phyloP scores from a whole-genome alignment of 1,140 invertebrate genomes.

The Pentalonia nigronervosa region DNA sequence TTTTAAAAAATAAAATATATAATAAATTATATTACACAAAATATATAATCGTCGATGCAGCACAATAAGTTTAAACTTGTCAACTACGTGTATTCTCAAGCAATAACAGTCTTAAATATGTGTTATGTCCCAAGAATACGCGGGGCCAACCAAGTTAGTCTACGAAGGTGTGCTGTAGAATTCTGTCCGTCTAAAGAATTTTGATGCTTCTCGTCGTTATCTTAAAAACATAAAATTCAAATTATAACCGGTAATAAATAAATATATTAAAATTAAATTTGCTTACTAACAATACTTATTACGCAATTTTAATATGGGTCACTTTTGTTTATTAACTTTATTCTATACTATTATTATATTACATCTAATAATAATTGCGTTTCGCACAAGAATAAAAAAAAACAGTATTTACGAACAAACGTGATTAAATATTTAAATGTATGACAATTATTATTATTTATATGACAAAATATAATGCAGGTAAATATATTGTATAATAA shows the following conservation, averaged over 20 bases:
- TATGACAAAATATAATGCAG: background rate
- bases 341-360: background rate
- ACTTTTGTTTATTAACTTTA: background rate
- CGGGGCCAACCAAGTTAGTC: slow-evolving; percentile 58
- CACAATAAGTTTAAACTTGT: slow-evolving; percentile 53
- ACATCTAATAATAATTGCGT: background rate
- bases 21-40: background rate
- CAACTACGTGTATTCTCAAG: slow-evolving; percentile 58
- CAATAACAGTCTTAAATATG: slow-evolving; percentile 58
- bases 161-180: background rate
- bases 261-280: background rate
- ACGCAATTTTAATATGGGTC: background rate
- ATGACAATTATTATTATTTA: background rate
- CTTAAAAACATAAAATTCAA: background rate
- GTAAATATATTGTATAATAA: background rate
- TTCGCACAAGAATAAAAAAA: background rate
- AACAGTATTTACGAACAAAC: background rate
- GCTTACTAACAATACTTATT: background rate
- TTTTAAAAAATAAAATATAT: background rate
- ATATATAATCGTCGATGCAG: background rate
- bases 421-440: background rate
- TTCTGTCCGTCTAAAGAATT: background rate
- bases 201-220: background rate
- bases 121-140: slow-evolving; percentile 58
- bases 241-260: background rate